These are phyloP conservation scores for Chionis minor DNA, from an alignment of 2,113 vertebrate species.

Conservation along the genomic window DNA sequence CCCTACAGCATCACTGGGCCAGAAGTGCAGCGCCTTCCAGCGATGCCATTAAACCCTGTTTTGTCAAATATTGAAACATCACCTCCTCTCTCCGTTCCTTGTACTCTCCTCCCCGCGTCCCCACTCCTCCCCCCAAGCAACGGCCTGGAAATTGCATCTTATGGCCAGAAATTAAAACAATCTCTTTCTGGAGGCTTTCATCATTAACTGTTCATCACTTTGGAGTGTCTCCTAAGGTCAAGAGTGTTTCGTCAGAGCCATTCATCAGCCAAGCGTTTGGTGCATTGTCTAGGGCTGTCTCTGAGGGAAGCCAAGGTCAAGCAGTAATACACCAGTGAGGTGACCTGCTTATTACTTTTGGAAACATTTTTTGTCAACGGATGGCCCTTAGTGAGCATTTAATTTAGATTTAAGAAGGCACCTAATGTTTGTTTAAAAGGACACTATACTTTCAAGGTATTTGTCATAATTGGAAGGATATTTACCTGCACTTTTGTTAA, in stretches of 20 bases:
- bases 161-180: slow-evolving; percentile 18
- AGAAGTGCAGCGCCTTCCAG: neutral
- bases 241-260: neutral
- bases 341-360: neutral
- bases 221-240: slow-evolving; percentile 29
- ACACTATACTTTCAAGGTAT: slow-evolving; percentile 18
- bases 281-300: neutral
- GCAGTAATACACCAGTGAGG: neutral
- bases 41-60: rapidly evolving
- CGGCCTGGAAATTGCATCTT: neutral
- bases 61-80: neutral
- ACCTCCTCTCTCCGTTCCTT: neutral
- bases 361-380: neutral
- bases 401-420: slow-evolving; percentile 4
- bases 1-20: neutral
- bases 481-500: slow-evolving; percentile 37
- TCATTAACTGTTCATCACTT: slow-evolving; percentile 8
- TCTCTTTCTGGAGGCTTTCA: slow-evolving; percentile 4
- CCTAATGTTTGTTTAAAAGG: neutral
- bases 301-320: neutral
- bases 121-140: neutral
- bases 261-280: neutral
- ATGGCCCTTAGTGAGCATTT: neutral
- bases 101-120: neutral
- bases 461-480: slow-evolving; percentile 41